A percentile compares a stretch with the other conserved stretches of the same genome.
phyloP scores from a whole-genome alignment of 2,797 vertebrate species.

The Hafferia zeledoni region DNA sequence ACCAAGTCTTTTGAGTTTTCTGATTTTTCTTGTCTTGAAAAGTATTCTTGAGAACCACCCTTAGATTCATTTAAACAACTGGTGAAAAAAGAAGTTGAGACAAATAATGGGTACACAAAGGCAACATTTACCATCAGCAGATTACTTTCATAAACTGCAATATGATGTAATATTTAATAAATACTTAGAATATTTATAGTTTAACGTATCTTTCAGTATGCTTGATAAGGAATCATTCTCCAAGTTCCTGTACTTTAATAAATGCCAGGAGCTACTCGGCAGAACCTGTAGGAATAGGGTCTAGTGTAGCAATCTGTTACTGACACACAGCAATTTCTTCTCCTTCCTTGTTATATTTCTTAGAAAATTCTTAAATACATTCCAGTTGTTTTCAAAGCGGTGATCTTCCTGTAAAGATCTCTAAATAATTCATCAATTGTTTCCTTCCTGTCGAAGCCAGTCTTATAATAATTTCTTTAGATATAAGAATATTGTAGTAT shows the following conservation, averaged over 20 bases:
- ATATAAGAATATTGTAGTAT: not conserved
- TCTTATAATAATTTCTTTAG: not conserved
- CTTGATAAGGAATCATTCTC: not conserved
- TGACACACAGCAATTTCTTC: not conserved
- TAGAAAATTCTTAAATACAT: not conserved
- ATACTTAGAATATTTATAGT: not conserved
- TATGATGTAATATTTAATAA: not conserved
- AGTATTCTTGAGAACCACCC: not conserved
- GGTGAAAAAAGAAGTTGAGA: not conserved
- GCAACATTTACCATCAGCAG: not conserved
- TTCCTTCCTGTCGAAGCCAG: not conserved
- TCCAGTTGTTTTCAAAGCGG: not conserved
- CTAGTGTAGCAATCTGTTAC: not conserved
- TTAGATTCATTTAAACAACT: not conserved
- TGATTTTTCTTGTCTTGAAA: not conserved
- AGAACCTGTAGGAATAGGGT: not conserved
- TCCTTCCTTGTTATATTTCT: not conserved
- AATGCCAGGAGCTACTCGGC: not conserved
- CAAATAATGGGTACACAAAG: not conserved
- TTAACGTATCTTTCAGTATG: not conserved
- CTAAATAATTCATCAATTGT: not conserved
- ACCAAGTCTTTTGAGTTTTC: not conserved
- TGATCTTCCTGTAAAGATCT: not conserved
- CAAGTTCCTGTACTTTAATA: not conserved
- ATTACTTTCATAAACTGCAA: not conserved